These are phyloP conservation scores for Salticus scenicus DNA, from an alignment of 2,888 invertebrate genomes.

Conservation along the genomic window DNA sequence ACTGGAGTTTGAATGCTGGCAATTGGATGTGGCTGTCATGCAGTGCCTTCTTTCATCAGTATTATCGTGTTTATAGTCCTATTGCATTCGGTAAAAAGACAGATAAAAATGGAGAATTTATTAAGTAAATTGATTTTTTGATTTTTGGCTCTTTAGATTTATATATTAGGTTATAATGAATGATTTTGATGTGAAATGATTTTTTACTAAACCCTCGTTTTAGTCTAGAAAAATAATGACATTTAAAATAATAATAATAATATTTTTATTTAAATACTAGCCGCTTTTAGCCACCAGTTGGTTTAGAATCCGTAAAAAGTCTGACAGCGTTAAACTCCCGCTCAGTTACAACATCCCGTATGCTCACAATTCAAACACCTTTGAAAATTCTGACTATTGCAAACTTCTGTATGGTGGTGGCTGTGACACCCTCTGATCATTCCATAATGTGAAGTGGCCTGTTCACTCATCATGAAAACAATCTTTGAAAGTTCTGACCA, in stretches of 20 bases:
- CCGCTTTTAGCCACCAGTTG: too few species aligned
- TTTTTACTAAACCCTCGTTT: not conserved
- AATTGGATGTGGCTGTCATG: constrained; percentile 94
- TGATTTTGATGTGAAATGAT: not conserved
- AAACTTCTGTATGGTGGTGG: too few species aligned
- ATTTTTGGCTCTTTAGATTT: not conserved
- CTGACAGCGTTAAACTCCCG: too few species aligned
- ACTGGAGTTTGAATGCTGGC: constrained; percentile 91
- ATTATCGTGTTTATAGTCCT: constrained; percentile 90
- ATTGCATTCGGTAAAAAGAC: constrained; percentile 88
- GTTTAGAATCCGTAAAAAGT: too few species aligned
- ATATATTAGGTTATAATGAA: not conserved
- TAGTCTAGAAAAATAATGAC: not conserved
- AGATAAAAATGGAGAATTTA: constrained; percentile 90
- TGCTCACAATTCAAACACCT: too few species aligned
- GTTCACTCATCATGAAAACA: too few species aligned
- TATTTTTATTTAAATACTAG: not conserved
- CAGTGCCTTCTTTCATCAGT: constrained; percentile 90
- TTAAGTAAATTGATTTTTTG: constrained; percentile 81
- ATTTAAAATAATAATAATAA: not conserved
- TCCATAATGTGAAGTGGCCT: too few species aligned
- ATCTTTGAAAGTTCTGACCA: too few species aligned
- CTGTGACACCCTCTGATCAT: too few species aligned
- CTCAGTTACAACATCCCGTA: too few species aligned
- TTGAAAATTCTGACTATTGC: too few species aligned